Conservation (phyloP, 2,797 vertebrate species). For the Leuciscus waleckii region DNA sequence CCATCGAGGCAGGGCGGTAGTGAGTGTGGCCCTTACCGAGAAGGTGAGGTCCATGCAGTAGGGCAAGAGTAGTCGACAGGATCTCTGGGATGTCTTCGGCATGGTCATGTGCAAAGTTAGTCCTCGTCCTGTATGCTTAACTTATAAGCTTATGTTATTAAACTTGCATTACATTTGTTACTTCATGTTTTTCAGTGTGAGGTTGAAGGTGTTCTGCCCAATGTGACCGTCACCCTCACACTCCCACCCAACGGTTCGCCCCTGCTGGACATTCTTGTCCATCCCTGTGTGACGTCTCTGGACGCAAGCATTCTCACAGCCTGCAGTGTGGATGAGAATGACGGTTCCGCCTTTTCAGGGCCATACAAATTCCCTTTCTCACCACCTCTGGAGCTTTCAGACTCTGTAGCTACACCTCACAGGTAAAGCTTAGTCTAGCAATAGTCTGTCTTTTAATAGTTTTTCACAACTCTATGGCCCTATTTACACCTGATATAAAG, state of each 20-base stretch:
- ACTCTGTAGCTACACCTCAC: slow-evolving; percentile 93
- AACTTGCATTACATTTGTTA: background rate
- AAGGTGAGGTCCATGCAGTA: slow-evolving; percentile 94
- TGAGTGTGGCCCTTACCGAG: slow-evolving; percentile 86
- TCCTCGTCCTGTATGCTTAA: background rate
- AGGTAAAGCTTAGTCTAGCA: slow-evolving; percentile 76
- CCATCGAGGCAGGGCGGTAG: slow-evolving; percentile 87
- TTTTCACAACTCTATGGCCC: background rate
- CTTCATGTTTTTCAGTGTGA: slow-evolving; percentile 83
- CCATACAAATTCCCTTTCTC: slow-evolving; percentile 96
- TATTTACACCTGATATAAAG: no score
- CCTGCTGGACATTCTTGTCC: slow-evolving; percentile 91
- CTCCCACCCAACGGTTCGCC: slow-evolving; percentile 92
- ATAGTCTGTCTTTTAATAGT: background rate
- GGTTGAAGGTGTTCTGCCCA: slow-evolving; percentile 90
- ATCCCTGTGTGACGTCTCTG: slow-evolving; percentile 91
- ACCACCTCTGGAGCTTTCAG: slow-evolving; percentile 90
- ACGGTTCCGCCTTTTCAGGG: slow-evolving; percentile 88
- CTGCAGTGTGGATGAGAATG: slow-evolving; percentile 83
- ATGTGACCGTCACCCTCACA: slow-evolving; percentile 87
- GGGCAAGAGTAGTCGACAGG: slow-evolving; percentile 82
- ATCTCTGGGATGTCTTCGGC: slow-evolving; percentile 92
- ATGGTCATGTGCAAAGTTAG: slow-evolving; percentile 93
- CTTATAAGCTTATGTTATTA: background rate
- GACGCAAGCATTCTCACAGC: slow-evolving; percentile 89